Evolutionary conservation across 2,797 vertebrate genomes (phyloP).

Genomic region (Florisuga fusca): DNA sequence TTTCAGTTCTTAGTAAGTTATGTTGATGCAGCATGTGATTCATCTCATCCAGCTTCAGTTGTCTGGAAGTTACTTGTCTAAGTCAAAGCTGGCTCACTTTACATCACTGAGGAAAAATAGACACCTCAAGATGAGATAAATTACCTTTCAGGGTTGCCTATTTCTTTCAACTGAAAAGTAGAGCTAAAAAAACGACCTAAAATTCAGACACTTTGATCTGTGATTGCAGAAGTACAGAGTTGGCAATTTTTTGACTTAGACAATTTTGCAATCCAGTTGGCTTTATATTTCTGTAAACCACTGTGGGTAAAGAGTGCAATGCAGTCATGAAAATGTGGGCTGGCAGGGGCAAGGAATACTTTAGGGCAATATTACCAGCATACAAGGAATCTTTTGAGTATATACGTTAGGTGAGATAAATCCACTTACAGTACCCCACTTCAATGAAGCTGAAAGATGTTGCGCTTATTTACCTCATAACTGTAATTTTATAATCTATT

Average conservation of each 20-base stretch:
- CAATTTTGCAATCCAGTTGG: neutral
- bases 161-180: neutral
- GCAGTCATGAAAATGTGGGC: neutral
- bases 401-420: neutral
- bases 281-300: neutral
- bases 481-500: slow-evolving; percentile 1
- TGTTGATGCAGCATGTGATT: neutral
- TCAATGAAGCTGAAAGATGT: slow-evolving; percentile 1
- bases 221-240: neutral
- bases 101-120: neutral
- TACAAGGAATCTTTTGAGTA: neutral
- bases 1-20: neutral
- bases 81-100: neutral
- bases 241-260: neutral
- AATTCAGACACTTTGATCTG: neutral
- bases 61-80: neutral
- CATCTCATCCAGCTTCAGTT: neutral
- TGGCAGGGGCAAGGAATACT: neutral
- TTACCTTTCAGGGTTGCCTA: neutral
- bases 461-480: slow-evolving; percentile 14
- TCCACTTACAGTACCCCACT: neutral
- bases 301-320: neutral
- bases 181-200: neutral
- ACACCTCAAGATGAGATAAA: neutral
- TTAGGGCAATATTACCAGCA: neutral